Conservation (phyloP, 2,113 vertebrate genomes). For the Menura novaehollandiae region DNA sequence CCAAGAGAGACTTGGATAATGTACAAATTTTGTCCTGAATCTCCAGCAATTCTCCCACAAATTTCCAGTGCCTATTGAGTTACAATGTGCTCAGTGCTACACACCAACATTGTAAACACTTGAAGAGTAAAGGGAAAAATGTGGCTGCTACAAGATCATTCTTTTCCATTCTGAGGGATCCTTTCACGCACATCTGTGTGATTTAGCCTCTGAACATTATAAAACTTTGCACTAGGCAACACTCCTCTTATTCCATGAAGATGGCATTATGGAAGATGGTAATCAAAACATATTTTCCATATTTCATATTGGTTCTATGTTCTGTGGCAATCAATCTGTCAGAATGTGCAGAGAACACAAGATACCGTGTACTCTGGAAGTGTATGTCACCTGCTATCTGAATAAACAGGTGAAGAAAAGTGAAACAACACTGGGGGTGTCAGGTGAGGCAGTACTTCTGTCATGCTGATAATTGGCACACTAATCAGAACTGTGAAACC, state of each 20-base stretch:
- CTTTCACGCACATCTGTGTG: background rate
- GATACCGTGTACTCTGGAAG: background rate
- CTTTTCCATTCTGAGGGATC: background rate
- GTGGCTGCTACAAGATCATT: background rate
- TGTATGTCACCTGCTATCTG: background rate
- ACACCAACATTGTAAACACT: background rate
- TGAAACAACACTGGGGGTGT: background rate
- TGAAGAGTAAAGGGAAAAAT: background rate
- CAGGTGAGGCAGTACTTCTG: background rate
- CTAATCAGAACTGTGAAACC: background rate
- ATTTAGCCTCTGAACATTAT: background rate
- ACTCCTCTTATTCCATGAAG: background rate
- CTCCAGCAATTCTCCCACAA: background rate
- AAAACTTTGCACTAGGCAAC: background rate
- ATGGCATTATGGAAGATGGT: background rate
- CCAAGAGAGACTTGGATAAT: background rate
- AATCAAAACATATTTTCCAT: background rate
- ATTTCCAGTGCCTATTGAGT: background rate
- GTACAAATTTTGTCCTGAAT: background rate
- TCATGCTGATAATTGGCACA: background rate
- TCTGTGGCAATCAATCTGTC: background rate
- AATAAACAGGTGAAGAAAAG: background rate
- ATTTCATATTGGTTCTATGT: background rate
- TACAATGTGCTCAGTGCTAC: background rate
- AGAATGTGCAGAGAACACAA: background rate